Percentiles rank a stretch among this genome's conserved stretches.
phyloP scores from a whole-genome alignment of 2,113 vertebrate genomes.

The Apodemus sylvaticus region DNA sequence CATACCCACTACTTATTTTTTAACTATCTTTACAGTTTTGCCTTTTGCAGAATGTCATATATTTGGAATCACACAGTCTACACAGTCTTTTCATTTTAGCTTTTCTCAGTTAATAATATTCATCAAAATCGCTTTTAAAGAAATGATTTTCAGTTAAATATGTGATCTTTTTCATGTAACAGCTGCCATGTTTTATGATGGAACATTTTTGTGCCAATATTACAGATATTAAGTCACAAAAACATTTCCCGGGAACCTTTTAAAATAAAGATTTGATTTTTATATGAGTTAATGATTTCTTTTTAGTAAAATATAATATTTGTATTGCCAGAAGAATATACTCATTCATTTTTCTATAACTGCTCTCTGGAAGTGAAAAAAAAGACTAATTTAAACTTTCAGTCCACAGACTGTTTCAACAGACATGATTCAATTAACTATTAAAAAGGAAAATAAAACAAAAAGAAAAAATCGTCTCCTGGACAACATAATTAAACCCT shows the following conservation, averaged over 20 bases:
- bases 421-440: conserved; percentile 53
- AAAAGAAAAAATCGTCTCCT: background rate
- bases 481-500: conserved; percentile 50
- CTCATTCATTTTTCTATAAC: conserved; percentile 50
- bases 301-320: conserved; percentile 41
- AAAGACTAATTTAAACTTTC: conserved; percentile 47
- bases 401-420: conserved; percentile 37
- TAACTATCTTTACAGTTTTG: background rate
- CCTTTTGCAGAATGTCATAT: background rate
- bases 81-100: background rate
- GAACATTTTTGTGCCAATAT: conserved; percentile 49
- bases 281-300: conserved; percentile 29
- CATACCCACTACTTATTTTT: background rate
- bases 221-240: conserved; percentile 62
- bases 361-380: conserved; percentile 48
- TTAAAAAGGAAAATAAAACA: conserved; percentile 62
- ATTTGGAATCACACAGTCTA: background rate
- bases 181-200: conserved; percentile 43
- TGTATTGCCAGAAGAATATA: conserved; percentile 43
- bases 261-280: conserved; percentile 60
- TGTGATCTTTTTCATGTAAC: conserved; percentile 29
- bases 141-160: conserved; percentile 56
- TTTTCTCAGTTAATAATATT: conserved; percentile 31
- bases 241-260: conserved; percentile 49
- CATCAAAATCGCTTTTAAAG: conserved; percentile 54